Evolutionary conservation across 23 tunicate species (phyloP).

Genomic region (Diplosoma virens): DNA sequence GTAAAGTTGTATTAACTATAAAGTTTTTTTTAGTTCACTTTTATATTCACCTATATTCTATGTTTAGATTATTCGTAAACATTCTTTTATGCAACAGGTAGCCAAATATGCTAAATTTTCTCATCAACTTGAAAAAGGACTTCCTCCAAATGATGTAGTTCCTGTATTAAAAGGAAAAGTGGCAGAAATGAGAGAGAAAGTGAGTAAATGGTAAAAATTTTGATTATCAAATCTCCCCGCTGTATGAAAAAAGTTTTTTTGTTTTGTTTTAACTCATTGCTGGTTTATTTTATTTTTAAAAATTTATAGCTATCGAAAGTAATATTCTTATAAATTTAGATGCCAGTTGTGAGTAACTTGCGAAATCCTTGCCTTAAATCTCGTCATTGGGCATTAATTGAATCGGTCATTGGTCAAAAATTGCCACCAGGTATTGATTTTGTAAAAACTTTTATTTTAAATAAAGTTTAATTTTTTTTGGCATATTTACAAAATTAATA

Average conservation of each 20-base stretch:
- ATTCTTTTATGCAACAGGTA: constrained; percentile 32
- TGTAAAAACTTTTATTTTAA: neutral
- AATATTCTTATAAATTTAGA: too few relatives aligned
- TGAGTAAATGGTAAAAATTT: too few relatives aligned
- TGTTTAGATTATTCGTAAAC: neutral
- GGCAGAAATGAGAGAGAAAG: constrained; percentile 86
- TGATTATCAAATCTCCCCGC: too few relatives aligned
- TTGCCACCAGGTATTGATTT: constrained; percentile 58
- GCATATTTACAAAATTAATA: too few relatives aligned
- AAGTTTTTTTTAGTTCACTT: too few relatives aligned
- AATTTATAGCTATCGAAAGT: too few relatives aligned
- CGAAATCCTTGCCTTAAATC: constrained; percentile 93
- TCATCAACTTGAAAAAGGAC: constrained; percentile 96
- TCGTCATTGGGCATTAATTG: constrained; percentile 94
- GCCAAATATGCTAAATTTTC: constrained; percentile 92
- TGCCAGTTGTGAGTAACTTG: constrained; percentile 94
- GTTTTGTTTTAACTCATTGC: too few relatives aligned
- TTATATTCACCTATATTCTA: too few relatives aligned
- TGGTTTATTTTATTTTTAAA: too few relatives aligned
- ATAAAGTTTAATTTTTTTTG: neutral
- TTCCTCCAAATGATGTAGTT: constrained; percentile 97
- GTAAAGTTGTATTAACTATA: too few relatives aligned
- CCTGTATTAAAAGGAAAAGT: constrained; percentile 90
- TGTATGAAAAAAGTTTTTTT: too few relatives aligned
- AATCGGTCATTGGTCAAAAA: constrained; percentile 73